Evolutionary conservation across 2,888 invertebrate genomes (phyloP).

Genomic region (Cephus pygmeus): DNA sequence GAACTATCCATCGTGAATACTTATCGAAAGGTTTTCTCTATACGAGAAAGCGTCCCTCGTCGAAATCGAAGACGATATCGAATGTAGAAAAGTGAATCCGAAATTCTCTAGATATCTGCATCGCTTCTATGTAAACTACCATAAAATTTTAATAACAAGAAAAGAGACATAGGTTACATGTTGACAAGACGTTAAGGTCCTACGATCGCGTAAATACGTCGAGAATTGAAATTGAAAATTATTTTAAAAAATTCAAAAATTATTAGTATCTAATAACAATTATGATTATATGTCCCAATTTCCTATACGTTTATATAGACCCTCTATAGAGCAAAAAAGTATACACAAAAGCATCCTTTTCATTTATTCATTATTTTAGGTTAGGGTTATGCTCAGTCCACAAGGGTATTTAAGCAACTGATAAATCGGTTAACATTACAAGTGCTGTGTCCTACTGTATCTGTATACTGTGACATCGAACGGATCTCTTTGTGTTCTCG

Average conservation of each 20-base stretch:
- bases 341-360: neutral
- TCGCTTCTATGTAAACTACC: neutral
- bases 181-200: too few relatives aligned
- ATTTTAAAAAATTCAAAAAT: neutral
- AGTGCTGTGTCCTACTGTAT: neutral
- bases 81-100: neutral
- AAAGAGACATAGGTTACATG: neutral
- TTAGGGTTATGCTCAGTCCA: neutral
- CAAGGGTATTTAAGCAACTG: neutral
- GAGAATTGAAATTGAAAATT: too few relatives aligned
- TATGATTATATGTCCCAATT: neutral
- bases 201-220: too few relatives aligned
- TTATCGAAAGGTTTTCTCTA: conserved; percentile 53
- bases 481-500: neutral
- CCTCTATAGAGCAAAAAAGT: neutral
- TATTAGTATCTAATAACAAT: neutral
- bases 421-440: neutral
- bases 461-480: neutral
- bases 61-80: conserved; percentile 14
- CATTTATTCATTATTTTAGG: neutral
- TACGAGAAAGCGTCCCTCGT: conserved; percentile 47
- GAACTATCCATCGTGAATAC: conserved; percentile 54
- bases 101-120: neutral
- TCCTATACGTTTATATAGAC: neutral
- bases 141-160: neutral